Conservation (phyloP, 2,797 vertebrate species). For the Dryobates pubescens region DNA sequence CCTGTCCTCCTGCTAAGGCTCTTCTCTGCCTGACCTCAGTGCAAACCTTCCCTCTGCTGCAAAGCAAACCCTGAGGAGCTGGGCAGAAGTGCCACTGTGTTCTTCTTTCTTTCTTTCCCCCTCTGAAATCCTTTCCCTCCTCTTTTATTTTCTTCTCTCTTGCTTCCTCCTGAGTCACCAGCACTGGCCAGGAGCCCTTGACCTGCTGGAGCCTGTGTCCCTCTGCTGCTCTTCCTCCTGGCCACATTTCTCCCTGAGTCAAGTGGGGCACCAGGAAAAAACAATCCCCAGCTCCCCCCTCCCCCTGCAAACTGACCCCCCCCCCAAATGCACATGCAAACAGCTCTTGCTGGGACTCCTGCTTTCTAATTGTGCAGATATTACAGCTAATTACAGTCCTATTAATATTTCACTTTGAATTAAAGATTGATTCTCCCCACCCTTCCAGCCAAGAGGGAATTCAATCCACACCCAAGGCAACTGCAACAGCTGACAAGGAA, state of each 20-base stretch:
- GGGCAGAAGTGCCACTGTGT: background rate
- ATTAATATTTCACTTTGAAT: conserved; percentile 79
- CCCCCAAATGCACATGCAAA: background rate
- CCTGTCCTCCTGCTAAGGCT: background rate
- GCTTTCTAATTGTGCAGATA: conserved; percentile 46
- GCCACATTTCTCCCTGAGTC: background rate
- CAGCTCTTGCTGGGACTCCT: background rate
- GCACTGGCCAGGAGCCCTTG: background rate
- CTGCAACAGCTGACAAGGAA: background rate
- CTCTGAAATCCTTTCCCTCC: background rate
- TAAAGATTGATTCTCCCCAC: conserved; percentile 64
- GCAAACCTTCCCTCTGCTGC: conserved; percentile 16
- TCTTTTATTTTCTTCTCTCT: background rate
- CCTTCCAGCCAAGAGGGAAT: conserved; percentile 60
- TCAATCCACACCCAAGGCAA: conserved; percentile 42
- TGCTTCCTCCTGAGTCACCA: background rate
- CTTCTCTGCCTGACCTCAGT: background rate
- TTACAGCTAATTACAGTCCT: conserved; percentile 67
- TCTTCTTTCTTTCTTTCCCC: background rate
- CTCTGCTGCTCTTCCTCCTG: background rate
- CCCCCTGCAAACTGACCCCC: background rate
- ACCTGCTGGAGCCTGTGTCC: background rate
- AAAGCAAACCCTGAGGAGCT: background rate
- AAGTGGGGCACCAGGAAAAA: background rate
- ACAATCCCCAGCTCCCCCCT: background rate